Evolutionary conservation across 2,888 invertebrate genomes (phyloP), one percentile per base, ranked within the genome.

Genomic region (Brachynemurus nebulosus): DNA sequence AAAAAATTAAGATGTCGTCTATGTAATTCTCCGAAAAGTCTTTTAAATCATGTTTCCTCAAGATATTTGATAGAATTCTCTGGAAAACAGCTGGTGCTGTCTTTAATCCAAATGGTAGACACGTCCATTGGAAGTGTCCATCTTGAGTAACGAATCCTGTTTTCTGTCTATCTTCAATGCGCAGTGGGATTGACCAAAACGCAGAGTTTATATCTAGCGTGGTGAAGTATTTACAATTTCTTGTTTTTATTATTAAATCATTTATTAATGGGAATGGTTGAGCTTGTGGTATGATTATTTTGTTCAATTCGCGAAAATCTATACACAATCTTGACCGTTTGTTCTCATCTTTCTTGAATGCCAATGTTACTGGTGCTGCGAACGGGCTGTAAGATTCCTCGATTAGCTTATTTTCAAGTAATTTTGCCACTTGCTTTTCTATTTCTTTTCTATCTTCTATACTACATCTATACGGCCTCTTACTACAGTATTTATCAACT

Each of bases 181-280:
- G 8, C 8, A 25, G 27, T 9, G 27, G 27, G 5, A 60, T 60
- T 12, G 58, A 57, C 59, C 60, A 61, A 50, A 62, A 62, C 23
- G 59, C 61, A 7, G 58, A 59, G 45, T 60, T 61, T 43, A 60
- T 55, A 36, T 61, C 60, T 1, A 61, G 27, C 4, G 53, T 57
- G 12, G 57, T 45, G 44, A 57, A 60, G 49, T 48, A 58, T 36
- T 54, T 54, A 39, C 57, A 60, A 42, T 59, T 54, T 48, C 51
- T 50, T 4, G 57, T 57, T 42, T 55, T 57, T 36, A 52, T 34
- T 42, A 59, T 51, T 43, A 60, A 43, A 40, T 59, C 59, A 8
- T 57, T 56, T 36, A 59, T 58, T 5, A 56, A 35, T 19, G 57
- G 59, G 41, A 59, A 58, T 5, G 56, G 57, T 47, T 58, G 56